phyloP scores from a whole-genome alignment of 2,888 invertebrate species.

The Sympetrum striolatum region DNA sequence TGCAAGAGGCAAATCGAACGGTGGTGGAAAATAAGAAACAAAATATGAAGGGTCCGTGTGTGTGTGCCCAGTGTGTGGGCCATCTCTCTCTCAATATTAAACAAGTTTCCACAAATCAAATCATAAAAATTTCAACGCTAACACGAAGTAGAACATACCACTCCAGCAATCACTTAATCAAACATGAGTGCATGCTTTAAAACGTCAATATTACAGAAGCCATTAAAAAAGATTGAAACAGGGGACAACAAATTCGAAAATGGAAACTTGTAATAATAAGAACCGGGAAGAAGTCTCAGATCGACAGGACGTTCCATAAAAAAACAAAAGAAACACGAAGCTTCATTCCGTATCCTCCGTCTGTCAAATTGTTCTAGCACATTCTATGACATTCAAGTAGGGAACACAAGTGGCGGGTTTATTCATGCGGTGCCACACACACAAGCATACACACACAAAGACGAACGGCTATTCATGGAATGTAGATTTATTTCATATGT shows the following conservation, averaged over 20 bases:
- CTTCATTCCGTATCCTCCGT: constrained; percentile 15
- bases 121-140: not conserved
- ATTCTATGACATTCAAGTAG: constrained; percentile 36
- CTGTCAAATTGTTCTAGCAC: constrained; percentile 21
- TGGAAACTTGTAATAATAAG: not conserved
- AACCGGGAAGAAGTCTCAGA: not conserved
- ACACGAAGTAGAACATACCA: not conserved
- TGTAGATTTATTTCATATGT: not conserved
- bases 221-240: not conserved
- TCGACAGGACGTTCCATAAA: not conserved
- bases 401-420: constrained; percentile 31
- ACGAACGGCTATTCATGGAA: not conserved
- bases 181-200: constrained; percentile 29
- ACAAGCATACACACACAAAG: constrained; percentile 37
- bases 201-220: constrained; percentile 22
- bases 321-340: constrained; percentile 29
- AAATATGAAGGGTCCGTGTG: constrained; percentile 15
- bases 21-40: not conserved
- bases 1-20: constrained; percentile 21
- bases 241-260: not conserved
- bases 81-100: not conserved
- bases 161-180: not conserved
- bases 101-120: not conserved
- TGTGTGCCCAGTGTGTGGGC: constrained; percentile 41
- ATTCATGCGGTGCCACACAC: constrained; percentile 43